Evolutionary conservation across 2,888 invertebrate genomes (phyloP), one percentile per base, ranked within the genome.

Genomic region (Dryadula phaetusa): DNA sequence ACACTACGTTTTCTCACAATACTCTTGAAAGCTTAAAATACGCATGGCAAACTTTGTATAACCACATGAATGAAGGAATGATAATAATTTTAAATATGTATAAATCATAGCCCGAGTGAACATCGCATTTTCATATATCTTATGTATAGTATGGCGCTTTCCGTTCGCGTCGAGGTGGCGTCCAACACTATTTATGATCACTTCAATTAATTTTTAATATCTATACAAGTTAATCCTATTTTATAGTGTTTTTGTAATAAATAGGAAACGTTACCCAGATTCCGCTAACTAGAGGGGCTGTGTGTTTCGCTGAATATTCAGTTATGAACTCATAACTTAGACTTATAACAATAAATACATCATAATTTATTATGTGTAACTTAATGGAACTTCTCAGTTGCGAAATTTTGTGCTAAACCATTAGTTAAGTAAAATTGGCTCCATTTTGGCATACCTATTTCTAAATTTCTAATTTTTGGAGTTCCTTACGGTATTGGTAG

Each of bases 281-380:
- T 47, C 25, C 18, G 34, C 28, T 49, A 42, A 20, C 12, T 58
- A 5, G 18, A 58, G 18, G 8, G 34, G 16, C 18, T 16, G n/a
- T 60, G n/a, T 60, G 8, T 20, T 42, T 49, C 18, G 28, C 60
- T 18, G 25, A 14, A 64, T 46, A 64, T 22, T 47, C 46, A 40
- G 22, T 56, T 56, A 28, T 47, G 46, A 46, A 32, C 64, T 34
- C 54, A 67, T 67, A 67, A 62, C 22, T 62, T 42, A 40, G 32
- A 64, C 64, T 68, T 68, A 68, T 60, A 52, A 72, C 54, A 67
- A 66, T 72, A 66, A 68, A 70, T 52, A 40, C 12, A 3, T 37
- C 5, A 52, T 68, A 58, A 68, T 72, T 68, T 72, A 68, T 70
- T 49, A 67, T 53, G 53, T 65, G 62, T 49, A 16, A 18, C 14